Evolutionary conservation across 2,888 invertebrate species (phyloP), one percentile per base, ranked within the genome.

Genomic region (Biston stratarius): DNA sequence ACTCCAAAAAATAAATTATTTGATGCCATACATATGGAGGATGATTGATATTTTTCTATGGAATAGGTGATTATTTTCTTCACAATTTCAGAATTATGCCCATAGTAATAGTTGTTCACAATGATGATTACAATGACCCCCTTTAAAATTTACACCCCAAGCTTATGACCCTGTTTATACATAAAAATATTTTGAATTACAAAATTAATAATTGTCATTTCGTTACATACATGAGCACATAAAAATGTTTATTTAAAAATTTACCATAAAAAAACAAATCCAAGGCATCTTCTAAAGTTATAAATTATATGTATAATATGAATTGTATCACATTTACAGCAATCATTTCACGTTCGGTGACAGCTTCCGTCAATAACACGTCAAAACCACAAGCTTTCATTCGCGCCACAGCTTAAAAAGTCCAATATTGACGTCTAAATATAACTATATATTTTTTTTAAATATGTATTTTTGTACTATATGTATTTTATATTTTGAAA

Each of bases 351-450:
- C 72, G 75, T 69, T 40, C 69, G 74, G 74, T 74, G 71, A 67
- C 74, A 74, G 57, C 74, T 71, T 73, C 48, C 60, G 68, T 72
- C 55, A 64, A 62, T 74, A 74, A 71, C 65, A 58, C 34, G 45
- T 67, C 75, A 83, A 87, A 87, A 84, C 90, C 91, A 91, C 83
- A 91, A 91, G 92, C 92, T 92, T 91, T 91, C 90, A 90, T 87
- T 77, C 75, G 73, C 79, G 81, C 83, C 88, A 84, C 77, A 77
- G 79, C 82, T 79, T 79, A 65, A 70, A 73, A 83, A 88, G 93
- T 94, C 93, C 93, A 92, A 92, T 93, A 92, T 92, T 93, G 93
- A 91, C 87, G 77, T 79, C 79, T 73, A 80, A 74, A 71, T 74
- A 52, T 67, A n/a, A 65, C 5, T n/a, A 36, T 38, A n/a, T 53